Base-by-base conservation (phyloP, 1,140 invertebrate species). In the Penaeus chinensis region DNA sequence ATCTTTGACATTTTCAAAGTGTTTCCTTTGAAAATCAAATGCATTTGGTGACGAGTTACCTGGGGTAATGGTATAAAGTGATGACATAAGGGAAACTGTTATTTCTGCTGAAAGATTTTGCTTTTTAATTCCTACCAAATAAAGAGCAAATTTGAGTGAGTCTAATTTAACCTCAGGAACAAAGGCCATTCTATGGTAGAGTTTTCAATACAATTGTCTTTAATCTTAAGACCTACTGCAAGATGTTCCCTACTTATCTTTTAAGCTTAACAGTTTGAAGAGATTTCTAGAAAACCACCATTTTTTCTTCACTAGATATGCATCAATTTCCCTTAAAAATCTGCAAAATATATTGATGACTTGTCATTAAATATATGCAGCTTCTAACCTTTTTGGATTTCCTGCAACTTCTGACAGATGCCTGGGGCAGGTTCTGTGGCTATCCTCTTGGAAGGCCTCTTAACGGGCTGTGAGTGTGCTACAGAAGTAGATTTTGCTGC, bases 1-100 rank as follows among this genome's bases (percentile, higher is more conserved):
- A 61, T 89, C 88, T 47, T 85, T 71, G 16, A 89, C 32, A 20
- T 82, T 61, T 60, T 89, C 84, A 85, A 89, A 89, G 62, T 42
- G n/a, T 16, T 81, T 85, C 32, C 66, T 82, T 42, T 89, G 88
- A 11, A 66, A 47, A 24, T 47, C 79, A 63, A 82, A 62, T 62
- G 32, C 42, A 22, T 11, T 76, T 18, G 60, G 2, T 20, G 66
- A 27, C 18, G 82, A 32, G 32, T 62, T 82, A 42, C 54, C 69
- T 27, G 66, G 37, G 22, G 80, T 54, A 54, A 54, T 54, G 54
- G 16, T 13, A 54, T 13, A 54, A 54, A 54, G 10, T 13, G 16
- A 16, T 13, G 1, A 13, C 54, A 13, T 54, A 83, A 18, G 37
- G 42, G 61, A 61, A 24, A 61, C 42, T 76, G 60, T 79, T n/a